Conservation (phyloP, 2,888 invertebrate species). For the Dorcus hopei region DNA sequence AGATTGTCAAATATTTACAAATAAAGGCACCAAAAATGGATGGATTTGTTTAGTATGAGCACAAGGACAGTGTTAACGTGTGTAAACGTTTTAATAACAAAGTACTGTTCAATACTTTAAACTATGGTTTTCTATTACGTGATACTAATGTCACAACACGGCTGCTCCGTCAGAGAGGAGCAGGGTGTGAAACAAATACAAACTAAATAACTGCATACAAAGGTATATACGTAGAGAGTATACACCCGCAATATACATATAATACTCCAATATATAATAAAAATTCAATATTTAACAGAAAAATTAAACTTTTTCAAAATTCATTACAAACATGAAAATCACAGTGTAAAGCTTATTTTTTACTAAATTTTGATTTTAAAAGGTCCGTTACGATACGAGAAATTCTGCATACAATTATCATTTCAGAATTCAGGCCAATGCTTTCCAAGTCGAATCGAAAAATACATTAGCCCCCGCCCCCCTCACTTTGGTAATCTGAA, state of each 20-base stretch:
- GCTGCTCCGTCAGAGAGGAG: slow-evolving; percentile 19
- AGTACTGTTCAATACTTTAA: slow-evolving; percentile 15
- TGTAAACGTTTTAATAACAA: slow-evolving; percentile 10
- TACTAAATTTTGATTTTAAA: background rate
- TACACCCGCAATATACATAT: slow-evolving; percentile 4
- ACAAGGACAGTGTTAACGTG: slow-evolving; percentile 30
- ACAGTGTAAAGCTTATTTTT: slow-evolving; percentile 3
- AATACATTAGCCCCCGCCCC: too few species aligned
- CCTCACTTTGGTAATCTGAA: too few species aligned
- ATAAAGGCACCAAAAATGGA: slow-evolving; percentile 50
- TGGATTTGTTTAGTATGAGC: slow-evolving; percentile 48
- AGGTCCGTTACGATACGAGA: background rate
- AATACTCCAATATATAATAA: slow-evolving; percentile 3
- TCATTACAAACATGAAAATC: slow-evolving; percentile 2
- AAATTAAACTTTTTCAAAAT: slow-evolving; percentile 1
- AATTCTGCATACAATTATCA: background rate
- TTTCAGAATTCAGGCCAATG: too few species aligned
- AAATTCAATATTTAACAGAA: slow-evolving; percentile 2
- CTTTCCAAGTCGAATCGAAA: too few species aligned
- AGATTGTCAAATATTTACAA: slow-evolving; percentile 41
- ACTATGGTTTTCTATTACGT: slow-evolving; percentile 2
- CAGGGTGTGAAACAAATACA: slow-evolving; percentile 23
- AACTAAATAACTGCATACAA: slow-evolving; percentile 5
- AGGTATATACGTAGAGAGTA: slow-evolving; percentile 7
- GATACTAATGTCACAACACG: slow-evolving; percentile 20